phyloP scores from a whole-genome alignment of 2,888 invertebrate species.

The Scaptomyza reducta region DNA sequence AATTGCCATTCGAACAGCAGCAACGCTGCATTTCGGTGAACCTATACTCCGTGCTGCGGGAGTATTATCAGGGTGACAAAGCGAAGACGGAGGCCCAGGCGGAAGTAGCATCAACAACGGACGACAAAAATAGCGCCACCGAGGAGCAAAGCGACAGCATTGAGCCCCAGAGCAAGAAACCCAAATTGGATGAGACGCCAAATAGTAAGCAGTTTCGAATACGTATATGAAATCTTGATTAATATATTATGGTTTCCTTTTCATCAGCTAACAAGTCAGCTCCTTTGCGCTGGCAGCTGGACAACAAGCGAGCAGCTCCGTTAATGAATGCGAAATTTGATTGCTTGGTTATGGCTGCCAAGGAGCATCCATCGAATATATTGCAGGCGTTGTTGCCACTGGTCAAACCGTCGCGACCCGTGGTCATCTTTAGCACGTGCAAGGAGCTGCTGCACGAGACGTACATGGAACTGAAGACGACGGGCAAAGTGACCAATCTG shows the following conservation, averaged over 20 bases:
- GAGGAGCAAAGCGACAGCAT: slow-evolving; percentile 26
- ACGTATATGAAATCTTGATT: not conserved
- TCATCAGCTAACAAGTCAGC: slow-evolving; percentile 37
- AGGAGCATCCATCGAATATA: slow-evolving; percentile 93
- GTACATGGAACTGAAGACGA: slow-evolving; percentile 90
- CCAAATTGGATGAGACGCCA: slow-evolving; percentile 51
- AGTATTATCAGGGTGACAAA: slow-evolving; percentile 87
- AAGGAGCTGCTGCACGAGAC: slow-evolving; percentile 94
- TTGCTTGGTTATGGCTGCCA: slow-evolving; percentile 91
- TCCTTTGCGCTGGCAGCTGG: slow-evolving; percentile 87
- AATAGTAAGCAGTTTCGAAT: slow-evolving; percentile 15
- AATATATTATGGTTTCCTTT: not conserved
- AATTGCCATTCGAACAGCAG: slow-evolving; percentile 89
- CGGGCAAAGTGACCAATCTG: slow-evolving; percentile 89
- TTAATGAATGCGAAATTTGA: slow-evolving; percentile 88
- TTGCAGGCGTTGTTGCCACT: slow-evolving; percentile 90
- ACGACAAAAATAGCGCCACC: slow-evolving; percentile 22
- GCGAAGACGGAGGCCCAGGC: not conserved
- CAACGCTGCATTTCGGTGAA: slow-evolving; percentile 90
- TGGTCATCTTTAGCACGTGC: slow-evolving; percentile 92
- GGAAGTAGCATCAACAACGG: not conserved
- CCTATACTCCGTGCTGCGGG: slow-evolving; percentile 89
- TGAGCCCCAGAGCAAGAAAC: slow-evolving; percentile 69
- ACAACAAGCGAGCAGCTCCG: slow-evolving; percentile 88
- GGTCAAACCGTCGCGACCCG: slow-evolving; percentile 91